Percentiles rank a stretch among this genome's conserved stretches.
Evolutionary conservation across 2,113 vertebrate genomes (phyloP).

Genomic region (Telmatochromis brachygnathus): DNA sequence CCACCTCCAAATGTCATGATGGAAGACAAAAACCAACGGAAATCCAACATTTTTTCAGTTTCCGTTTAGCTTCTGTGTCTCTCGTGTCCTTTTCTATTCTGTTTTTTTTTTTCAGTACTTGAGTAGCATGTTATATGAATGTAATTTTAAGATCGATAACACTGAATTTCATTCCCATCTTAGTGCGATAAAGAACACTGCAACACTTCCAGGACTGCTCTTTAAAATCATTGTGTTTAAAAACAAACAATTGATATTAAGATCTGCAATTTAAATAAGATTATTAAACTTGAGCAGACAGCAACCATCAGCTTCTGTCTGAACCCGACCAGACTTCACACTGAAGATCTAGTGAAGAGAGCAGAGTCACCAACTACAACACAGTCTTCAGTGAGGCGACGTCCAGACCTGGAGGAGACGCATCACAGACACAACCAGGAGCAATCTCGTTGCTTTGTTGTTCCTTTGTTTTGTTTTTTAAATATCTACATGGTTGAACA

Average conservation of each 20-base stretch:
- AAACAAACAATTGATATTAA: not conserved
- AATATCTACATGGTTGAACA: not conserved
- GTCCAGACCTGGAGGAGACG: not conserved
- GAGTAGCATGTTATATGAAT: not conserved
- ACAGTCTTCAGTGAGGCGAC: not conserved
- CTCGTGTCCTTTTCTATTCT: not conserved
- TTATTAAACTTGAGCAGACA: not conserved
- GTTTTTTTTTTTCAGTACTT: not conserved
- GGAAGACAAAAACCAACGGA: accelerated
- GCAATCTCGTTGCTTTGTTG: not conserved
- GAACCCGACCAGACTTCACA: not conserved
- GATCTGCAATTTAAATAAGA: not conserved
- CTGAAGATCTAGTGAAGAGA: not conserved
- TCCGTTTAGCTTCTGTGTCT: not conserved
- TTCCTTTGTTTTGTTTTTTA: not conserved
- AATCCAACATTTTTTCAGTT: not conserved
- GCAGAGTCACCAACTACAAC: not conserved
- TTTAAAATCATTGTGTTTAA: not conserved
- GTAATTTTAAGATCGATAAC: not conserved
- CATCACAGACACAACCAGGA: not conserved
- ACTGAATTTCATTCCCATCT: not conserved
- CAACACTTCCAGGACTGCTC: not conserved
- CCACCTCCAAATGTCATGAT: not conserved
- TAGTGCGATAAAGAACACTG: not conserved
- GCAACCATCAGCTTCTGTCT: not conserved